These are phyloP conservation scores for Boleophthalmus pectinirostris DNA, from an alignment of 2,113 vertebrate species.

Conservation along the genomic window DNA sequence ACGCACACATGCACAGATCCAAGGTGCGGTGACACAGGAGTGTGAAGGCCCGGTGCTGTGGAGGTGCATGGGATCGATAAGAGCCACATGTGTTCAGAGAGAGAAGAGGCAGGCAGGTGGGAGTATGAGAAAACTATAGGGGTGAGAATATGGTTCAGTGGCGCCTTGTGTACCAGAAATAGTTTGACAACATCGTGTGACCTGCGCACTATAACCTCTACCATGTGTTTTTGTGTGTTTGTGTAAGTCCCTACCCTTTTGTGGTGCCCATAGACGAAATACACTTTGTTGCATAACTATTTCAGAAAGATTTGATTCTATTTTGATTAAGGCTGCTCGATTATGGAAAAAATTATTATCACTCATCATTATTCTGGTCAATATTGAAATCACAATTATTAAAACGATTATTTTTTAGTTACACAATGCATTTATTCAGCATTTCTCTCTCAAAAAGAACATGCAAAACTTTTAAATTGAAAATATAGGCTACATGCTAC, in stretches of 20 bases:
- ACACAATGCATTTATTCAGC: too few relatives aligned
- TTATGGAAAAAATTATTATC: too few relatives aligned
- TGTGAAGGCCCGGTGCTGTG: conserved; percentile 37
- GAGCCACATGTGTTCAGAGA: conserved; percentile 43
- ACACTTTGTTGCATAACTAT: neutral
- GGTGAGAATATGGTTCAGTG: neutral
- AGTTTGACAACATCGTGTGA: neutral
- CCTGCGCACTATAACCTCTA: neutral
- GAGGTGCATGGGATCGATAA: conserved; percentile 51
- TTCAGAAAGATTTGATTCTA: too few relatives aligned
- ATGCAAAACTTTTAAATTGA: too few relatives aligned
- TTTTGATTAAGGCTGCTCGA: too few relatives aligned
- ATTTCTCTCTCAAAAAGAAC: too few relatives aligned
- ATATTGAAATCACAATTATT: too few relatives aligned
- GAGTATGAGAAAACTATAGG: neutral
- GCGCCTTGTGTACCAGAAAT: neutral
- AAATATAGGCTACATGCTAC: too few relatives aligned
- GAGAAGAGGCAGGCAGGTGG: neutral
- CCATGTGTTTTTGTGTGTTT: neutral
- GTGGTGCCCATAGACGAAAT: neutral
- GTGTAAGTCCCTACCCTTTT: neutral
- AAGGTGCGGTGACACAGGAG: conserved; percentile 18
- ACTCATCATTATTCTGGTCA: too few relatives aligned
- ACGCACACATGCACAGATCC: conserved; percentile 31
- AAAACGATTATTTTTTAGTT: too few relatives aligned